Evolutionary conservation across 2,888 invertebrate species (phyloP).

Genomic region (Oscheius sp.): DNA sequence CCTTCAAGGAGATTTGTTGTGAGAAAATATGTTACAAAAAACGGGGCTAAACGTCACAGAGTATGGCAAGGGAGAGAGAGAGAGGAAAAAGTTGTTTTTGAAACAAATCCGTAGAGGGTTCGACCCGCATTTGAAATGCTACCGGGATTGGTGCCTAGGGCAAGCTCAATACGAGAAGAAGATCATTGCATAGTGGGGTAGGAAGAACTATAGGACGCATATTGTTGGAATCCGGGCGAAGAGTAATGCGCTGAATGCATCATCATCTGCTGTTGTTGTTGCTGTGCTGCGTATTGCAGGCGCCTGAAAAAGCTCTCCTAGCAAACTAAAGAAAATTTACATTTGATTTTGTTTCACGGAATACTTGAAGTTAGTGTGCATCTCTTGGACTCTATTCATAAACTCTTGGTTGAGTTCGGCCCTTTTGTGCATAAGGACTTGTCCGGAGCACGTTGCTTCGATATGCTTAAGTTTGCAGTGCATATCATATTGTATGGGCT

Average conservation of each 20-base stretch:
- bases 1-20: neutral
- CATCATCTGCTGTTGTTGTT: slow-evolving; percentile 15
- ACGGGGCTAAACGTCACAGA: too few relatives aligned
- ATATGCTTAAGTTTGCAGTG: too few relatives aligned
- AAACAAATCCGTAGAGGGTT: neutral
- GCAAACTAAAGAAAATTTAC: too few relatives aligned
- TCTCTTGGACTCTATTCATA: neutral
- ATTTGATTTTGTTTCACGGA: neutral
- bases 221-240: neutral
- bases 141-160: slow-evolving; percentile 16
- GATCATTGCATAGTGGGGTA: slow-evolving; percentile 6
- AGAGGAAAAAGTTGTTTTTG: slow-evolving; percentile 1
- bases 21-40: neutral
- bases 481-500: too few relatives aligned
- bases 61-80: neutral
- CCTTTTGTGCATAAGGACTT: too few relatives aligned
- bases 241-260: neutral
- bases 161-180: slow-evolving; percentile 3
- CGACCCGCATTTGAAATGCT: neutral
- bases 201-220: neutral
- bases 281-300: too few relatives aligned
- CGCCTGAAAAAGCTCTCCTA: too few relatives aligned
- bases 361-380: neutral
- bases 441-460: too few relatives aligned
- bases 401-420: too few relatives aligned